A percentile compares a stretch with the other conserved stretches of the same genome.
Evolutionary conservation across 2,113 vertebrate genomes (phyloP).

Genomic region (Coptodon bakossiorum): DNA sequence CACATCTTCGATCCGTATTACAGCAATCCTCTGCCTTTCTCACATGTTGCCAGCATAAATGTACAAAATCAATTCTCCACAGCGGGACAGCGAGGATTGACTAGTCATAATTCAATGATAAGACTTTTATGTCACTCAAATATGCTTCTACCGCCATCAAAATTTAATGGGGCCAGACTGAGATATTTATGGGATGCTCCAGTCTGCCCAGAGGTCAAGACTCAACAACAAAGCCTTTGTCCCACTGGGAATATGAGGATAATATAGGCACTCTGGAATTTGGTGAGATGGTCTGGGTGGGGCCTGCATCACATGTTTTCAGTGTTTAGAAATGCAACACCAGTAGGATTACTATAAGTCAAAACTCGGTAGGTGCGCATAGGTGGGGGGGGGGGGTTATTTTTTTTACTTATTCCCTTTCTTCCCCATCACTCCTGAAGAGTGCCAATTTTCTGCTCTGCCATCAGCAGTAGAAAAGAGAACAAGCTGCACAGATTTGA

Average conservation of each 20-base stretch:
- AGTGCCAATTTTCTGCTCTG: background rate
- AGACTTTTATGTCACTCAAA: background rate
- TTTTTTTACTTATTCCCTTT: background rate
- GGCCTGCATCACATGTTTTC: background rate
- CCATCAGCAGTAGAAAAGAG: background rate
- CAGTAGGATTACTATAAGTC: background rate
- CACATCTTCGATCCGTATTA: background rate
- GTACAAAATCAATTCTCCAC: constrained; percentile 11
- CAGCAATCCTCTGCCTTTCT: background rate
- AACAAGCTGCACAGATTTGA: background rate
- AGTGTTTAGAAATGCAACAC: background rate
- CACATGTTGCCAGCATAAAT: background rate
- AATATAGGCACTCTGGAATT: background rate
- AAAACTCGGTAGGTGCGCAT: background rate
- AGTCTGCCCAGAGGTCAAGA: background rate
- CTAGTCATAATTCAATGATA: background rate
- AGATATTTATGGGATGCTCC: constrained; percentile 3
- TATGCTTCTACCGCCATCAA: background rate
- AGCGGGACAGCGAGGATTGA: background rate
- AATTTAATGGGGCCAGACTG: background rate
- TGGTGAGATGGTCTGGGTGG: background rate
- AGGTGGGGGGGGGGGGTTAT: background rate
- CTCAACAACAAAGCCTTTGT: background rate
- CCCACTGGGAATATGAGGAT: background rate
- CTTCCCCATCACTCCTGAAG: background rate